A percentile compares a stretch with the other conserved stretches of the same genome.
These are phyloP conservation scores for Kradibia gibbosae DNA, from an alignment of 1,140 invertebrate species.

Conservation along the genomic window DNA sequence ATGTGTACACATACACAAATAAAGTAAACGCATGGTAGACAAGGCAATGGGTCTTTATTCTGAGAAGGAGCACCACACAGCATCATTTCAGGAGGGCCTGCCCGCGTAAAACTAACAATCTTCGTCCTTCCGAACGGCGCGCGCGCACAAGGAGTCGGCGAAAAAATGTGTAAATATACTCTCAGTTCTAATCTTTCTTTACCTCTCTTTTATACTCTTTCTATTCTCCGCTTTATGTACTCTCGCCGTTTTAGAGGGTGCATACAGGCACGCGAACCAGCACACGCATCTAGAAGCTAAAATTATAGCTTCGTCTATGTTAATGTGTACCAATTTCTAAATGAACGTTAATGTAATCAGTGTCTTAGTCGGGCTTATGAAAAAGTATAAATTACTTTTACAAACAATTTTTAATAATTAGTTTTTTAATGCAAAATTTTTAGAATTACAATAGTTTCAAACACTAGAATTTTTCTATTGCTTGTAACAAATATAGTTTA, in stretches of 20 bases:
- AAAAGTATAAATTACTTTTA: too few relatives aligned
- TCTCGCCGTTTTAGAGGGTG: neutral
- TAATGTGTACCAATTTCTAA: too few relatives aligned
- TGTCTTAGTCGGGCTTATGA: too few relatives aligned
- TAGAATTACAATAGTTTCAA: too few relatives aligned
- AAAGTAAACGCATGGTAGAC: too few relatives aligned
- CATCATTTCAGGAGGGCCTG: conserved; percentile 65
- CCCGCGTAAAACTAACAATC: conserved; percentile 70
- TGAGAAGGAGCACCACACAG: conserved; percentile 59
- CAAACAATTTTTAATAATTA: too few relatives aligned
- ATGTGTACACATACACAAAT: neutral
- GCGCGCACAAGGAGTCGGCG: neutral
- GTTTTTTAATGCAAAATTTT: too few relatives aligned
- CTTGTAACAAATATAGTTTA: too few relatives aligned
- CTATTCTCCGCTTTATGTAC: too few relatives aligned
- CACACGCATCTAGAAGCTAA: neutral
- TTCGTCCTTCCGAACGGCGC: conserved; percentile 58
- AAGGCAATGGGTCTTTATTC: neutral
- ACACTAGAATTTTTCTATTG: too few relatives aligned
- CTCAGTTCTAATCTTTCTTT: neutral
- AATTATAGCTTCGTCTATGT: too few relatives aligned
- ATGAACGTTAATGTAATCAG: too few relatives aligned
- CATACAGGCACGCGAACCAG: neutral
- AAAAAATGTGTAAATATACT: conserved; percentile 31
- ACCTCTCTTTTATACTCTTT: neutral